A percentile compares a stretch with the other conserved stretches of the same genome.
Conservation (phyloP, 1,140 invertebrate genomes). For the Ptiloglossa arizonensis region DNA sequence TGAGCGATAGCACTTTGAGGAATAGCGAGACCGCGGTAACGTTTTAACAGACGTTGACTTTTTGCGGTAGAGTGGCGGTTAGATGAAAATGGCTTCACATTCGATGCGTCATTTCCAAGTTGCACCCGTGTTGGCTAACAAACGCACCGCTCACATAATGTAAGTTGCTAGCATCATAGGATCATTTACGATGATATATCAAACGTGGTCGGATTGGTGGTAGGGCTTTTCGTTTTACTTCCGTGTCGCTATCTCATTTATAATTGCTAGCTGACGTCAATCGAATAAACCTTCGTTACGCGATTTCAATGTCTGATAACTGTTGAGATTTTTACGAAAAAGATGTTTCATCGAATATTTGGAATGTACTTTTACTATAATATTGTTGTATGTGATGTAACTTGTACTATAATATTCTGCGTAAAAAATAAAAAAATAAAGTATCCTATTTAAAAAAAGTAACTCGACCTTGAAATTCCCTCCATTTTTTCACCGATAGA, state of each 20-base stretch:
- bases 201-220: conserved; percentile 37
- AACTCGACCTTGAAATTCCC: no score
- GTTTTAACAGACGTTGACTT: conserved; percentile 38
- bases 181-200: conserved; percentile 45
- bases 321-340: neutral
- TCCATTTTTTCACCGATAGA: no score
- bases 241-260: conserved; percentile 64
- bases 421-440: no score
- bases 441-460: no score
- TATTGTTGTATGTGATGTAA: no score
- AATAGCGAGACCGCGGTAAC: neutral
- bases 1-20: neutral
- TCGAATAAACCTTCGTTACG: conserved; percentile 16
- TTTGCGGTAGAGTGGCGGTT: conserved; percentile 42
- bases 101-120: conserved; percentile 60
- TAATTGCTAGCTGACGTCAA: conserved; percentile 57
- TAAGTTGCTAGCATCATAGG: conserved; percentile 47
- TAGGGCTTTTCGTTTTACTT: conserved; percentile 59
- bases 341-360: no score
- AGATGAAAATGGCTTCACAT: conserved; percentile 64
- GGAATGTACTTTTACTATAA: no score
- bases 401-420: no score
- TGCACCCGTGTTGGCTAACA: conserved; percentile 26
- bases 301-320: neutral
- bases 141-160: conserved; percentile 53